A percentile compares a stretch with the other conserved stretches of the same genome.
Evolutionary conservation across 2,888 invertebrate species (phyloP).

Genomic region (Tetragonula carbonaria): DNA sequence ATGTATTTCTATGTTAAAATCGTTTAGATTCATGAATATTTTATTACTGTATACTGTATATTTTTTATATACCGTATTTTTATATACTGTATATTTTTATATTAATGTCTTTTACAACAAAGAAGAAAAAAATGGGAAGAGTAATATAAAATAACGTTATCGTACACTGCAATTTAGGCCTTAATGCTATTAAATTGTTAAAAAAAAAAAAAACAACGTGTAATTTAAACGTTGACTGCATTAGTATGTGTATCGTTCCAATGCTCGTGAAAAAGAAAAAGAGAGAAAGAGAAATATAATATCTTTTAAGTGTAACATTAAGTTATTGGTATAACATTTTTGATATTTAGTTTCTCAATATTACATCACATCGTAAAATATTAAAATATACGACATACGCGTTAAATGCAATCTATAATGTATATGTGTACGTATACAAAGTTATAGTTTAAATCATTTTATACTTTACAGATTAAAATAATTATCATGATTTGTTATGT

Average conservation of each 20-base stretch:
- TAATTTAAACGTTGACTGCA: conserved; percentile 40
- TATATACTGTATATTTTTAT: conserved; percentile 67
- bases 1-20: conserved; percentile 26
- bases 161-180: conserved; percentile 2
- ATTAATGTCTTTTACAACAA: conserved; percentile 56
- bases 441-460: conserved; percentile 38
- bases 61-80: conserved; percentile 60
- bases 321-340: conserved; percentile 28
- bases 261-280: neutral
- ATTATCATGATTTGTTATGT: conserved; percentile 75
- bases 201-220: neutral
- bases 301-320: conserved; percentile 10
- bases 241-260: conserved; percentile 33
- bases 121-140: neutral
- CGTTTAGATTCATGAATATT: conserved; percentile 29
- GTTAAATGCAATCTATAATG: conserved; percentile 29
- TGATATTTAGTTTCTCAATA: conserved; percentile 33
- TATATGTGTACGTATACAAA: conserved; percentile 36
- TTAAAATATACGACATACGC: conserved; percentile 10
- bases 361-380: conserved; percentile 8
- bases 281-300: neutral
- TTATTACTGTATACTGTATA: conserved; percentile 39
- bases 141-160: conserved; percentile 10
- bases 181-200: conserved; percentile 4
- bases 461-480: conserved; percentile 54